These are phyloP conservation scores for Pocillopora damicornis DNA, from an alignment of 64 coral and sea anemone genomes.

Conservation along the genomic window DNA sequence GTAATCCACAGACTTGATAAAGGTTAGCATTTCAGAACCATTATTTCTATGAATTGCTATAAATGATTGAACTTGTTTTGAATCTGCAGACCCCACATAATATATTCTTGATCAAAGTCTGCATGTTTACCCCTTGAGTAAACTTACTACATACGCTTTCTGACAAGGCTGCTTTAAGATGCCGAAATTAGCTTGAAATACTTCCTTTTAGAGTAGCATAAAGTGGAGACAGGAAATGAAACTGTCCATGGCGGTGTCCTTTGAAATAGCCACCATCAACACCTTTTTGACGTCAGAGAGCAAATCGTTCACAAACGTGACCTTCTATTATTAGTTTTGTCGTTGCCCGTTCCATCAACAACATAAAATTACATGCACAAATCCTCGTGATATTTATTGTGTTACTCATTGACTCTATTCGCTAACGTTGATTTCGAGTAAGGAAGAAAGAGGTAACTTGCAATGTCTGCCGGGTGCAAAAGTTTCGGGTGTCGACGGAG, in stretches of 20 bases:
- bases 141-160: neutral
- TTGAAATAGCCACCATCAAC: neutral
- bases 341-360: neutral
- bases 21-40: too few species aligned
- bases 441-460: neutral
- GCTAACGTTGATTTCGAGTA: neutral
- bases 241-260: neutral
- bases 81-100: neutral
- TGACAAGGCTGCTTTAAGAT: constrained; percentile 6
- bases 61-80: neutral
- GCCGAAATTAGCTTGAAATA: neutral
- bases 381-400: neutral
- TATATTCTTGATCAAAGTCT: neutral
- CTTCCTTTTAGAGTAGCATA: constrained; percentile 6
- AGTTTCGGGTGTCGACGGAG: too few species aligned
- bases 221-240: constrained; percentile 35
- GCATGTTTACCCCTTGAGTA: constrained; percentile 6
- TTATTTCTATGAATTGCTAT: neutral
- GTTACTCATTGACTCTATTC: neutral
- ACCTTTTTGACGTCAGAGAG: neutral
- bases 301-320: neutral
- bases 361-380: neutral
- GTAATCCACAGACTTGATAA: too few species aligned
- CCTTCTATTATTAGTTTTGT: neutral
- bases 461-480: too few species aligned